Evolutionary conservation across 2,113 vertebrate species (phyloP).

Genomic region (Syngnathus typhle): DNA sequence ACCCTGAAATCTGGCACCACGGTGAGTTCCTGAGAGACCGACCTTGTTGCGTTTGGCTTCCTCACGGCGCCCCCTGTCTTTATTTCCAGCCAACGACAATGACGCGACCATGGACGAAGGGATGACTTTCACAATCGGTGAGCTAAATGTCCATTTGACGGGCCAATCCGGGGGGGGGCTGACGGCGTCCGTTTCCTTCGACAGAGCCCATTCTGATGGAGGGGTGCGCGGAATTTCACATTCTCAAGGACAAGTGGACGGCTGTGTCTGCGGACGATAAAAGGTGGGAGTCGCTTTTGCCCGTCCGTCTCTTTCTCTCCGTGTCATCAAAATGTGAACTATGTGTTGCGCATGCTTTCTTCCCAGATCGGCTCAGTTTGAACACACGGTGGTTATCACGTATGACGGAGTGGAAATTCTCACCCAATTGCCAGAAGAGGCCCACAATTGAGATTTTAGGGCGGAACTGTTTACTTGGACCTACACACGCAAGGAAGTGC

Average conservation of each 20-base stretch:
- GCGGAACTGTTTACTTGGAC: not conserved
- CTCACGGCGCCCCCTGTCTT: not conserved
- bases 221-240: constrained; percentile 80
- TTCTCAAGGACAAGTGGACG: constrained; percentile 88
- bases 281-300: constrained; percentile 67
- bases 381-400: constrained; percentile 88
- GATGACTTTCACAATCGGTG: constrained; percentile 75
- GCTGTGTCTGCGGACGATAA: constrained; percentile 83
- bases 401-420: constrained; percentile 83
- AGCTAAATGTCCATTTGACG: not conserved
- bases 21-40: constrained; percentile 69
- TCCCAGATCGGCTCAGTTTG: constrained; percentile 89
- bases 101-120: constrained; percentile 72
- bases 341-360: not conserved
- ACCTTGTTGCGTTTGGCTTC: not conserved
- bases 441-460: constrained; percentile 23
- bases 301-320: not conserved
- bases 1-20: constrained; percentile 96
- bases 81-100: constrained; percentile 68
- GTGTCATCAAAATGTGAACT: not conserved
- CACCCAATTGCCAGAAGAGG: constrained; percentile 78
- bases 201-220: constrained; percentile 93
- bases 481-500: not conserved
- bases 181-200: constrained; percentile 16
- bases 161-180: not conserved